These are phyloP conservation scores for Masticophis lateralis DNA, from an alignment of 2,797 vertebrate species.

Conservation along the genomic window DNA sequence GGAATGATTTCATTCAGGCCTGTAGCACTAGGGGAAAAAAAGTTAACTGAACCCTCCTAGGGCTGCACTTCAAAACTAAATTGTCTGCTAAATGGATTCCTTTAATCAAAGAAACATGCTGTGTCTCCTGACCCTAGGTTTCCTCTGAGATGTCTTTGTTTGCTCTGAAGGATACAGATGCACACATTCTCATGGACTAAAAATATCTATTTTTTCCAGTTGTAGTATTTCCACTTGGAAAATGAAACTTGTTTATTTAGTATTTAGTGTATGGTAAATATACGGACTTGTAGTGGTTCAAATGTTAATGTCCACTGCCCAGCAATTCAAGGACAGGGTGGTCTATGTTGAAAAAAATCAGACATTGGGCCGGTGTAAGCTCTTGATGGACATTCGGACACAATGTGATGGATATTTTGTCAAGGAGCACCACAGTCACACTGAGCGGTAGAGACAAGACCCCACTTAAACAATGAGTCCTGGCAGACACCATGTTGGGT, in stretches of 20 bases:
- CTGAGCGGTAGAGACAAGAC: too few species aligned
- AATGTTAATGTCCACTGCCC: too few species aligned
- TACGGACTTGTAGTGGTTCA: too few species aligned
- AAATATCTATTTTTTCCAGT: background rate
- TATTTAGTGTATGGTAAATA: too few species aligned
- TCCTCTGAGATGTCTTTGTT: background rate
- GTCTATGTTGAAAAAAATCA: too few species aligned
- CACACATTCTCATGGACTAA: background rate
- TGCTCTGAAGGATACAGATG: background rate
- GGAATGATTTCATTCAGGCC: background rate
- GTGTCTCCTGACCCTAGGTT: background rate
- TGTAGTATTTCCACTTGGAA: background rate
- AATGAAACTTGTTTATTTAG: background rate
- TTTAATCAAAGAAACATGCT: background rate
- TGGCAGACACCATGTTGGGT: too few species aligned
- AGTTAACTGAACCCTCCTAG: background rate
- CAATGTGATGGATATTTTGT: too few species aligned
- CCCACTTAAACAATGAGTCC: too few species aligned
- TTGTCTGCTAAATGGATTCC: background rate
- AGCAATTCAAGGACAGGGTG: too few species aligned
- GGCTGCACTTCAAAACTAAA: background rate
- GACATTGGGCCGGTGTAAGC: too few species aligned
- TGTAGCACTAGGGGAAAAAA: background rate
- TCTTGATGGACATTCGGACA: too few species aligned
- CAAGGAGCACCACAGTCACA: too few species aligned